phyloP scores from a whole-genome alignment of 2,113 vertebrate species.

The Proterorhinus semilunaris region DNA sequence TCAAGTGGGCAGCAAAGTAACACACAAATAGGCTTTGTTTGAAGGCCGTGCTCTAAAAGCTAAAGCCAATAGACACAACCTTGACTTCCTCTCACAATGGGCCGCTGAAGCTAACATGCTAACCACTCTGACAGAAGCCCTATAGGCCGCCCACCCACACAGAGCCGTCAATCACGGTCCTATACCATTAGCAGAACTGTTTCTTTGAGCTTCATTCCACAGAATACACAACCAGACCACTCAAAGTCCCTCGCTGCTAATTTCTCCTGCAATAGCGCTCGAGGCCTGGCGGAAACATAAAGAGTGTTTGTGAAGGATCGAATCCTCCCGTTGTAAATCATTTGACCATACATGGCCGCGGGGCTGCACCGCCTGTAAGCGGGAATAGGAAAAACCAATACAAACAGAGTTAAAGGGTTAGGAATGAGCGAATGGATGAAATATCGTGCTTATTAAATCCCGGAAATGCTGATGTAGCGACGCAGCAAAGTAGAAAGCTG shows the following conservation, averaged over 20 bases:
- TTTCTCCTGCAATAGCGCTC: constrained; percentile 48
- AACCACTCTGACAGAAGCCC: not conserved
- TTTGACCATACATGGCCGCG: constrained; percentile 6
- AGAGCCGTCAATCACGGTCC: constrained; percentile 33
- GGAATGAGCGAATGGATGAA: not conserved
- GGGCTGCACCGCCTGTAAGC: constrained; percentile 11
- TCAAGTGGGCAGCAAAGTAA: no score
- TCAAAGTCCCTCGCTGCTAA: constrained; percentile 43
- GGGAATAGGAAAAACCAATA: constrained; percentile 10
- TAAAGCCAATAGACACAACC: not conserved
- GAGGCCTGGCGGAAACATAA: constrained; percentile 45
- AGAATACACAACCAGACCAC: constrained; percentile 16
- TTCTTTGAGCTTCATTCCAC: constrained; percentile 19
- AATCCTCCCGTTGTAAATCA: constrained; percentile 42
- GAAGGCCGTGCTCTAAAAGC: not conserved
- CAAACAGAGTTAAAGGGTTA: not conserved
- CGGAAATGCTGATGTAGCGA: not conserved
- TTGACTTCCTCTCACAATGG: constrained; percentile 1
- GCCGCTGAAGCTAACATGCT: not conserved
- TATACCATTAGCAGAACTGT: constrained; percentile 37
- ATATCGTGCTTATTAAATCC: not conserved
- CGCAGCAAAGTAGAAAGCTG: not conserved
- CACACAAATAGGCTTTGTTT: no score
- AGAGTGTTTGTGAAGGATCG: constrained; percentile 48
- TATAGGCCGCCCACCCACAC: constrained; percentile 31